phyloP scores from a whole-genome alignment of 2,888 invertebrate species.

The Salticus scenicus region DNA sequence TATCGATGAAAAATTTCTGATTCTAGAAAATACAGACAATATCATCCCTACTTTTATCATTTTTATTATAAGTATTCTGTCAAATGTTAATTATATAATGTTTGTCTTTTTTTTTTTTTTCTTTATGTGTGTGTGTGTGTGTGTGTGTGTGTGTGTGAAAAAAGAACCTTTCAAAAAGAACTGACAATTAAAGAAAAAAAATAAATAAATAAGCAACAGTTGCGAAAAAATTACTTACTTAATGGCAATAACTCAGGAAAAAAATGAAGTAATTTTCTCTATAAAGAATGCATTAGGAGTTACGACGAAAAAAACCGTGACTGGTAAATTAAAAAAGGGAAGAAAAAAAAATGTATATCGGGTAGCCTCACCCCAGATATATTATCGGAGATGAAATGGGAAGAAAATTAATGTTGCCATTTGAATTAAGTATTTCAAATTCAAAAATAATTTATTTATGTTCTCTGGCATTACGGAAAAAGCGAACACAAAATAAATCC shows the following conservation, averaged over 20 bases:
- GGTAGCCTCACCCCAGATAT: slow-evolving; percentile 30
- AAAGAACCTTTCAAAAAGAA: too few species aligned
- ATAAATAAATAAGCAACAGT: too few species aligned
- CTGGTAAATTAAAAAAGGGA: background rate
- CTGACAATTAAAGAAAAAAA: too few species aligned
- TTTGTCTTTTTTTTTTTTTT: too few species aligned
- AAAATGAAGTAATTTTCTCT: background rate
- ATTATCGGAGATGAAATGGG: background rate
- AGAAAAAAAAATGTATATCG: background rate
- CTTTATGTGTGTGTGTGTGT: too few species aligned
- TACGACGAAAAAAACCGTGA: background rate
- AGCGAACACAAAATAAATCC: background rate
- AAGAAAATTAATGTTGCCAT: slow-evolving; percentile 31
- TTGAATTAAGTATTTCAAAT: slow-evolving; percentile 68
- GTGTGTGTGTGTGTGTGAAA: too few species aligned
- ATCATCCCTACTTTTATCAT: too few species aligned
- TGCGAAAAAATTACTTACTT: too few species aligned
- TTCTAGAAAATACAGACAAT: too few species aligned
- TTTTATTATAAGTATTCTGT: too few species aligned
- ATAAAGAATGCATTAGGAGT: background rate
- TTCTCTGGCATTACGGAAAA: slow-evolving; percentile 31
- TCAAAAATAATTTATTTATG: slow-evolving; percentile 63
- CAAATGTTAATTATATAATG: too few species aligned
- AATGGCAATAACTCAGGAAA: slow-evolving; percentile 1
- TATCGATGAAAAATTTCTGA: too few species aligned